Base-by-base conservation (phyloP, 2,888 invertebrate species). In the Scaeva pyrastri region DNA sequence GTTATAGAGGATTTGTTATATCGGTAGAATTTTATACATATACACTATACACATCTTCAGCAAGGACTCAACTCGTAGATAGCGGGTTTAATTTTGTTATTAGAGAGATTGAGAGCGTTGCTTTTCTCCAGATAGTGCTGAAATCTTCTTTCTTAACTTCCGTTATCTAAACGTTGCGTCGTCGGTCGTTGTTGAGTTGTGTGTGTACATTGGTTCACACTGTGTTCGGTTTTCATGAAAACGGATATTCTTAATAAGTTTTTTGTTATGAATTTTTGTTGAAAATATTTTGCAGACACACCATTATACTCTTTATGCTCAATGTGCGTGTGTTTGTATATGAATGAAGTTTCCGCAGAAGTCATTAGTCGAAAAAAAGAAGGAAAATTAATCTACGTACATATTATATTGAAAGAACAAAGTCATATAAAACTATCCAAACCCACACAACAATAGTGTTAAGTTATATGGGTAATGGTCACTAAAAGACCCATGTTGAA, bases 181-280 rank as follows among this genome's bases (percentile, higher is more conserved):
- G n/a, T n/a, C n/a, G n/a, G n/a, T n/a, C n/a, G n/a, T n/a, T n/a
- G n/a, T n/a, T n/a, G n/a, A n/a, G n/a, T n/a, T n/a, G n/a, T 21
- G 16, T 5, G 4, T 43, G 14, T 14, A 16, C 16, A 1, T 48
- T 11, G 45, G 16, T 2, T 14, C 12, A 43, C 43, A 36, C 16
- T 55, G 10, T 11, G 19, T 12, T 36, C 2, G 7, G n/a, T n/a
- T 55, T 26, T 60, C 19, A 39, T n/a, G 39, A 19, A 41, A 60
- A 60, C 39, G 39, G 60, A 60, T 60, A 41, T 60, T 60, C 60
- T 60, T 41, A 39, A 60, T 60, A 36, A 41, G 21, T 39, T 58
- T 19, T 39, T 39, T 39, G 0, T 43, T 43, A 36, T 16, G 14
- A 36, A 36, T 58, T 36, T 58, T 36, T 36, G 19, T 2, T 2